Percentiles rank a stretch among this genome's conserved stretches.
Evolutionary conservation across 2,113 vertebrate genomes (phyloP).

Genomic region (Opisthocomus hoazin): DNA sequence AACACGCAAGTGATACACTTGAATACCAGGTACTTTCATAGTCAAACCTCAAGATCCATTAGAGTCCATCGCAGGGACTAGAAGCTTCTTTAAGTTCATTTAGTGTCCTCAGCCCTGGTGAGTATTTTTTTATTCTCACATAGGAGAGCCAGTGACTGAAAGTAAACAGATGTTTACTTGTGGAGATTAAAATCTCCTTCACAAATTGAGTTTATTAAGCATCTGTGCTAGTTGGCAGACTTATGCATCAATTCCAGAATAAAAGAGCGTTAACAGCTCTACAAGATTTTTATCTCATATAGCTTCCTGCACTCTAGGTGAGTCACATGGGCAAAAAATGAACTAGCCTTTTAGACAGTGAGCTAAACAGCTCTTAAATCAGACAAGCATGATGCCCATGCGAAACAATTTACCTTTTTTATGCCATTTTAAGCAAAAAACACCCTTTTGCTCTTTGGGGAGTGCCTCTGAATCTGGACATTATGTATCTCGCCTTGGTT

Average conservation of each 20-base stretch:
- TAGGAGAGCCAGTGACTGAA: background rate
- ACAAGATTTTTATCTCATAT: background rate
- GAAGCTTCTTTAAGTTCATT: background rate
- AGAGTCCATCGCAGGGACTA: background rate
- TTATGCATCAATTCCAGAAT: background rate
- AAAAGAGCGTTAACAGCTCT: constrained; percentile 24
- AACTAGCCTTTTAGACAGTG: background rate
- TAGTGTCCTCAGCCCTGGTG: background rate
- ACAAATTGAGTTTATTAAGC: constrained; percentile 15
- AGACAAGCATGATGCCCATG: background rate
- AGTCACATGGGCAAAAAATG: background rate
- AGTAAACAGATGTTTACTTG: background rate
- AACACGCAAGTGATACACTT: background rate
- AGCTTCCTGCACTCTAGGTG: background rate
- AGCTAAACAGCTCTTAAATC: background rate
- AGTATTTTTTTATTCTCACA: background rate
- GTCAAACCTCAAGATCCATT: background rate
- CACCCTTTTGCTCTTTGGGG: background rate
- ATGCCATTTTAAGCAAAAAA: background rate
- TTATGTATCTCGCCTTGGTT: background rate
- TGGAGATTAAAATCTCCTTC: constrained; percentile 42
- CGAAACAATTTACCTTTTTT: background rate
- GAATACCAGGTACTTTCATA: background rate
- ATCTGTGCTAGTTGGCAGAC: background rate
- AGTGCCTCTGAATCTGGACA: background rate